phyloP scores from a whole-genome alignment of 2,888 invertebrate genomes.

The Dexiosoma caninum region DNA sequence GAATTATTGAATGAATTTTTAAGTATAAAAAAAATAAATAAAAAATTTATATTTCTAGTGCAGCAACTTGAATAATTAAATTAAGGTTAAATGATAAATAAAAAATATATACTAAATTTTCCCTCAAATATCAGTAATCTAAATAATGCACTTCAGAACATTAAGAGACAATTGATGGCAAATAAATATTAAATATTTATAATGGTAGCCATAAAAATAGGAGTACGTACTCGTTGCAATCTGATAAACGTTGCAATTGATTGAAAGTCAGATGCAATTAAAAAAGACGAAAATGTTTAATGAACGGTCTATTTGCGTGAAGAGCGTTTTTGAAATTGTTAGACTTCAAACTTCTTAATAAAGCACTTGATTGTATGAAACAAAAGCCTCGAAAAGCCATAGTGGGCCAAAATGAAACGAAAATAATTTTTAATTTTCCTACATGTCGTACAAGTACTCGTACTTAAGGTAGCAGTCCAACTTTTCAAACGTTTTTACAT shows the following conservation, averaged over 20 bases:
- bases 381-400: too few relatives aligned
- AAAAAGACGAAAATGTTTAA: background rate
- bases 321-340: too few relatives aligned
- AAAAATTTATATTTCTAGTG: background rate
- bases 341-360: too few relatives aligned
- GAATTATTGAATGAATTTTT: constrained; percentile 43
- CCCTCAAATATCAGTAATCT: background rate
- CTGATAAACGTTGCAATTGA: background rate
- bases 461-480: too few relatives aligned
- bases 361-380: too few relatives aligned
- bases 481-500: too few relatives aligned
- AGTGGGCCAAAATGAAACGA: too few relatives aligned
- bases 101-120: background rate
- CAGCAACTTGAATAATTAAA: constrained; percentile 52
- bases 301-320: too few relatives aligned
- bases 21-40: constrained; percentile 1
- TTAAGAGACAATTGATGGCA: constrained; percentile 29
- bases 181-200: constrained; percentile 31
- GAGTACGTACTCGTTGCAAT: background rate
- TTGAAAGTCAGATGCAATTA: background rate
- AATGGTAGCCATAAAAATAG: background rate
- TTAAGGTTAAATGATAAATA: constrained; percentile 44
- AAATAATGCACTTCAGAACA: constrained; percentile 14
- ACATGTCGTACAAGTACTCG: too few relatives aligned
- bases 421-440: too few relatives aligned